A percentile compares a stretch with the other conserved stretches of the same genome.
Conservation (phyloP, 2,888 invertebrate species). For the Sinodicranocentrus sp. region DNA sequence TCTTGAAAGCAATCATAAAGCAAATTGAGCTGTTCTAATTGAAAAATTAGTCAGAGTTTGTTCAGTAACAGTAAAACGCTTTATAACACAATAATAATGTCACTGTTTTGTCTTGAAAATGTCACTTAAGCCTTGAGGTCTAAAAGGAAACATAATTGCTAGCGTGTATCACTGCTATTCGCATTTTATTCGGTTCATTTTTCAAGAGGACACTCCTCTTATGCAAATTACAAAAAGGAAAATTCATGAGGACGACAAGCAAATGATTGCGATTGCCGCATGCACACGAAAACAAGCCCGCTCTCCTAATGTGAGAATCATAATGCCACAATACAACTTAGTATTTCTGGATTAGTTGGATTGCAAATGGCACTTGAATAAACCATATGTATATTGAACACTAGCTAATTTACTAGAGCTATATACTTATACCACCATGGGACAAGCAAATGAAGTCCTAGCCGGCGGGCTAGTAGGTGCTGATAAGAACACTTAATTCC, state of each 20-base stretch:
- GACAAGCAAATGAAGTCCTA: slow-evolving; percentile 47
- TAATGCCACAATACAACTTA: neutral
- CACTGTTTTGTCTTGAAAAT: neutral
- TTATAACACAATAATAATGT: neutral
- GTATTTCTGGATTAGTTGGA: slow-evolving; percentile 2
- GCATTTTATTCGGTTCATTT: slow-evolving; percentile 23
- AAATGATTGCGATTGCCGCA: neutral
- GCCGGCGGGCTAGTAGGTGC: slow-evolving; percentile 48
- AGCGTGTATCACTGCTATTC: slow-evolving; percentile 16
- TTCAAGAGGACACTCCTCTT: slow-evolving; percentile 52
- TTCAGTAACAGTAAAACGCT: neutral
- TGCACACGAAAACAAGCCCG: no score
- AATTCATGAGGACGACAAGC: slow-evolving; percentile 33
- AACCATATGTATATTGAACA: slow-evolving; percentile 4
- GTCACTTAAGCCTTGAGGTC: neutral
- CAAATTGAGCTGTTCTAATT: neutral
- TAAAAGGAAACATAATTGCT: neutral
- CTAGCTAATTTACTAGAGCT: neutral
- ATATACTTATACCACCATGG: slow-evolving; percentile 10
- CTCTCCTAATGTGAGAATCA: neutral
- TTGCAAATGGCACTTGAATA: slow-evolving; percentile 12
- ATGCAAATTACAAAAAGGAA: slow-evolving; percentile 38
- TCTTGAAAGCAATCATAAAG: no score
- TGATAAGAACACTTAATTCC: slow-evolving; percentile 59
- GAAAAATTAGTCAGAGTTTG: slow-evolving; percentile 9